Evolutionary conservation across 2,113 vertebrate species (phyloP).

Genomic region (Sminthopsis crassicaudata): DNA sequence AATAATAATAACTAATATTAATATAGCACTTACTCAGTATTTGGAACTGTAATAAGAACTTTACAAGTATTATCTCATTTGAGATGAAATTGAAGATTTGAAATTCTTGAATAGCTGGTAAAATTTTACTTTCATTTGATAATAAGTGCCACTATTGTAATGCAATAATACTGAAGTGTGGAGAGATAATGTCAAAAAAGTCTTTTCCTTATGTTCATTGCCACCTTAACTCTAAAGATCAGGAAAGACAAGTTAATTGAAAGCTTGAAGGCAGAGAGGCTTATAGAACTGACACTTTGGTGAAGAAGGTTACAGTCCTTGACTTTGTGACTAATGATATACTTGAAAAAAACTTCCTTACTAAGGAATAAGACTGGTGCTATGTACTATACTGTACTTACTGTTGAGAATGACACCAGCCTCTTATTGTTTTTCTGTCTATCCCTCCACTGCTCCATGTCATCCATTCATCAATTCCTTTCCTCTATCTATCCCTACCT

Average conservation of each 20-base stretch:
- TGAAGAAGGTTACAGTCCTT: neutral
- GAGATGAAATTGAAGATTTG: slow-evolving; percentile 45
- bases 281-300: slow-evolving; percentile 27
- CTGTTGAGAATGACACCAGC: neutral
- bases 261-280: slow-evolving; percentile 24
- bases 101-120: neutral
- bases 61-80: neutral
- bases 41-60: neutral
- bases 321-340: slow-evolving; percentile 24
- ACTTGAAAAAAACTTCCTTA: slow-evolving; percentile 30
- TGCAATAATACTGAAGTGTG: neutral
- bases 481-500: neutral
- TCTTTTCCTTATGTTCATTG: slow-evolving; percentile 6
- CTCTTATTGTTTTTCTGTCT: neutral
- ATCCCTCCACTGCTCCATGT: neutral
- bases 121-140: slow-evolving; percentile 6
- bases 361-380: slow-evolving; percentile 4
- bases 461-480: neutral
- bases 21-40: neutral
- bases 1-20: neutral
- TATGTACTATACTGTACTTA: neutral
- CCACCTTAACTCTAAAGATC: neutral
- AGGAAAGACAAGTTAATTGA: slow-evolving; percentile 30
- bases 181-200: slow-evolving; percentile 24
- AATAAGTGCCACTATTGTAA: slow-evolving; percentile 19